Evolutionary conservation across 2,888 invertebrate genomes (phyloP).

Genomic region (Diplazon laetatorius): DNA sequence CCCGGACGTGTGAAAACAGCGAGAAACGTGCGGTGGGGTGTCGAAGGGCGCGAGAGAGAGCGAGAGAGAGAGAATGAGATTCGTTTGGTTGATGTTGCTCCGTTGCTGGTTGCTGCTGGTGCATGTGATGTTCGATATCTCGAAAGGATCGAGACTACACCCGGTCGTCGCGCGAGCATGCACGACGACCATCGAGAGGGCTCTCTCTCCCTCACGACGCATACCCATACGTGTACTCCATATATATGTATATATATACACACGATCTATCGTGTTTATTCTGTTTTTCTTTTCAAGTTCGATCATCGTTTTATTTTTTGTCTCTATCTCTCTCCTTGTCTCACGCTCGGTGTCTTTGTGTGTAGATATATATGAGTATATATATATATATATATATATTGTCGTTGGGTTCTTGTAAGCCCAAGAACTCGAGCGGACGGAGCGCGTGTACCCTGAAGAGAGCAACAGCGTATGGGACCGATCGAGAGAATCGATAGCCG

Average conservation of each 20-base stretch:
- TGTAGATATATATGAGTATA: not conserved
- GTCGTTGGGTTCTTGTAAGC: slow-evolving; percentile 16
- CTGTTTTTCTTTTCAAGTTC: too few relatives aligned
- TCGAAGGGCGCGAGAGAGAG: too few relatives aligned
- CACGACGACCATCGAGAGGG: slow-evolving; percentile 55
- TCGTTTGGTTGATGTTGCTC: slow-evolving; percentile 40
- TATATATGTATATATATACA: too few relatives aligned
- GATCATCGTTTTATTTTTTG: not conserved
- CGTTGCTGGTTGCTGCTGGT: slow-evolving; percentile 32
- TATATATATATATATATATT: not conserved
- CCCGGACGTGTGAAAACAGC: slow-evolving; percentile 54
- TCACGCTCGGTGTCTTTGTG: not conserved
- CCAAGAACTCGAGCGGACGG: slow-evolving; percentile 11
- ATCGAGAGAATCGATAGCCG: slow-evolving; percentile 57
- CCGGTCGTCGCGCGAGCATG: slow-evolving; percentile 49
- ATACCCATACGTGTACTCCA: slow-evolving; percentile 20
- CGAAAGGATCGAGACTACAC: slow-evolving; percentile 54
- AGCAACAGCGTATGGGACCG: slow-evolving; percentile 22
- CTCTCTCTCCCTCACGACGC: slow-evolving; percentile 39
- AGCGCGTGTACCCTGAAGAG: slow-evolving; percentile 27
- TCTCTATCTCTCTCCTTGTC: slow-evolving; percentile 4
- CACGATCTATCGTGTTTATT: slow-evolving; percentile 21
- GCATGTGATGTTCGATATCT: slow-evolving; percentile 55
- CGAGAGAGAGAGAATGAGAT: too few relatives aligned
- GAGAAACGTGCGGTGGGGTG: slow-evolving; percentile 42